phyloP scores from a whole-genome alignment of 2,888 invertebrate species.

The Leuctra nigra region DNA sequence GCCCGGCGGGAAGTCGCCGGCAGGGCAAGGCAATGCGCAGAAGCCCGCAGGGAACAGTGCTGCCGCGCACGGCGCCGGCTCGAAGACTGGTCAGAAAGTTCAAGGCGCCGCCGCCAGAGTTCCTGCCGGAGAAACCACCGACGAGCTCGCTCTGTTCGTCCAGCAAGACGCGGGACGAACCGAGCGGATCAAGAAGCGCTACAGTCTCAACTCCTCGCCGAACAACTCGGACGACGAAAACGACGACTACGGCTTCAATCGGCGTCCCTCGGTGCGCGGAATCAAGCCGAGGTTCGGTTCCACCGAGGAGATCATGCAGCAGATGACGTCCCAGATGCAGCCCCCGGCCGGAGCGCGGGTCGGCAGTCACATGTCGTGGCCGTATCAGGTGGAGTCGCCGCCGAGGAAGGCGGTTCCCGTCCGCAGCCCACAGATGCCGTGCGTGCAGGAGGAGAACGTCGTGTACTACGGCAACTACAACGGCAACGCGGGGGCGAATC shows the following conservation, averaged over 20 bases:
- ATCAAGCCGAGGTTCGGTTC: slow-evolving; percentile 83
- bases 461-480: slow-evolving; percentile 14
- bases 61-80: neutral
- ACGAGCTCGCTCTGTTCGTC: slow-evolving; percentile 77
- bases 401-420: slow-evolving; percentile 41
- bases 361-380: slow-evolving; percentile 51
- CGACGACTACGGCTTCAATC: slow-evolving; percentile 84
- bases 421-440: slow-evolving; percentile 10
- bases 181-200: slow-evolving; percentile 72
- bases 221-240: slow-evolving; percentile 66
- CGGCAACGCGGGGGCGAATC: slow-evolving; percentile 3
- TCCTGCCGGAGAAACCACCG: slow-evolving; percentile 39
- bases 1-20: slow-evolving; percentile 11
- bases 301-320: slow-evolving; percentile 71
- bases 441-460: slow-evolving; percentile 12
- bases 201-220: slow-evolving; percentile 37
- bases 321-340: slow-evolving; percentile 64
- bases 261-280: slow-evolving; percentile 81
- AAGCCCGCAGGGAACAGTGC: neutral
- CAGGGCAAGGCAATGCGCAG: slow-evolving; percentile 7
- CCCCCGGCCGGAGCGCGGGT: slow-evolving; percentile 35
- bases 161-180: slow-evolving; percentile 77
- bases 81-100: neutral
- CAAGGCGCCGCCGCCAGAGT: slow-evolving; percentile 30
- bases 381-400: slow-evolving; percentile 63